Evolutionary conservation across 2,888 invertebrate genomes (phyloP), one percentile per base, ranked within the genome.

Genomic region (Masnerella sp.): DNA sequence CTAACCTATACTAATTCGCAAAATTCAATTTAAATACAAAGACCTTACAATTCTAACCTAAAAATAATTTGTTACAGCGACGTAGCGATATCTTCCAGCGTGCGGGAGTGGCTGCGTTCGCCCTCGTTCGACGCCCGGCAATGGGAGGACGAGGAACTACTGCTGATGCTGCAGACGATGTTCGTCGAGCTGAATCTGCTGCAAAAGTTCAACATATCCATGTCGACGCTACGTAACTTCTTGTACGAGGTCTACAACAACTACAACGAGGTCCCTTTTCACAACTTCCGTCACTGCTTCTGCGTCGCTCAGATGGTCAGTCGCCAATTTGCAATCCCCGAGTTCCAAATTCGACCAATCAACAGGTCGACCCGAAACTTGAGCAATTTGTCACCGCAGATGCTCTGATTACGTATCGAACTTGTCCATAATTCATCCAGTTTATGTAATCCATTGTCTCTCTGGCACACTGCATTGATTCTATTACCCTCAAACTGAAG

Each of bases 251-350:
- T 93, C 79, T 94, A 93, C 88, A 93, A 93, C 87, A 92, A 93
- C 87, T 95, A 95, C 89, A 93, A 95, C 88, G 94, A 94, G 88
- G 95, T 95, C 84, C 95, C 95, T 73, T 95, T 95, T 88, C 95
- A 95, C 88, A 95, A 95, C 89, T 95, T 95, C 88, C 90, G 94
- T 78, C 95, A 95, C 85, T 94, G 94, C 88, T 95, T 95, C 88
- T 95, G 95, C 89, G 95, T 95, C 77, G 92, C 95, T 70, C 95
- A 95, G 89, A 95, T 95, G 95, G 95, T 94, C 88, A 89, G 89
- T 89, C 81, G 1, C 20, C 49, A 49, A 17, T 12, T 61, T 22
- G 47, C 42, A 32, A 14, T 11, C 32, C n/a, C n/a, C n/a, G 12
- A 47, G 5, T 2, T 9, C n/a, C 14, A 5, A 38, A 38, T 38